Evolutionary conservation across 1,140 invertebrate species (phyloP).

Genomic region (Harpegnathos saltator): DNA sequence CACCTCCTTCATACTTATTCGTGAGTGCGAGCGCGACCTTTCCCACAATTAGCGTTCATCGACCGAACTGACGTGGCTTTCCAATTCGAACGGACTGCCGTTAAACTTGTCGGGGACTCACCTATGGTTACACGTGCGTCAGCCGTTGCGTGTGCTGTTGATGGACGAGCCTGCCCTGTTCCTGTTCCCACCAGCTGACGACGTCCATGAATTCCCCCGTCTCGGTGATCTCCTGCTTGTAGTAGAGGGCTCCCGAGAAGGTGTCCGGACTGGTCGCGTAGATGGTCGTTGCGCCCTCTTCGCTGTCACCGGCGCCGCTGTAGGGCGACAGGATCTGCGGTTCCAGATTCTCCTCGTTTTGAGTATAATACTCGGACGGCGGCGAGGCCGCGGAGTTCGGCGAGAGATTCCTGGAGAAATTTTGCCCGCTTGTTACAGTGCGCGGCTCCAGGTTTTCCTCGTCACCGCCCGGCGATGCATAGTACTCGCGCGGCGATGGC

Average conservation of each 20-base stretch:
- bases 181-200: slow-evolving; percentile 89
- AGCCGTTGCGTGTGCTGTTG: slow-evolving; percentile 83
- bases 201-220: slow-evolving; percentile 89
- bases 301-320: slow-evolving; percentile 78
- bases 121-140: slow-evolving; percentile 81
- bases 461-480: slow-evolving; percentile 78
- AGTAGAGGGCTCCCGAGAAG: slow-evolving; percentile 85
- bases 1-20: neutral
- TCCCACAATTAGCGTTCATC: slow-evolving; percentile 4
- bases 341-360: slow-evolving; percentile 83
- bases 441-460: slow-evolving; percentile 83
- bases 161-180: slow-evolving; percentile 82
- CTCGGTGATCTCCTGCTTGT: slow-evolving; percentile 88
- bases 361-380: slow-evolving; percentile 85
- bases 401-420: slow-evolving; percentile 77
- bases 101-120: slow-evolving; percentile 52
- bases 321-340: slow-evolving; percentile 82
- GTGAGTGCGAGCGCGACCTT: neutral
- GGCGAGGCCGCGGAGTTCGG: slow-evolving; percentile 83
- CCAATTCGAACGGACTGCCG: neutral
- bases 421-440: slow-evolving; percentile 56
- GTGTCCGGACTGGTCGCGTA: slow-evolving; percentile 81
- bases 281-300: slow-evolving; percentile 78
- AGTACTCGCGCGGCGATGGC: slow-evolving; percentile 76
- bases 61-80: neutral